Conservation (phyloP, 2,113 vertebrate species). For the Pogonocichla stellata region DNA sequence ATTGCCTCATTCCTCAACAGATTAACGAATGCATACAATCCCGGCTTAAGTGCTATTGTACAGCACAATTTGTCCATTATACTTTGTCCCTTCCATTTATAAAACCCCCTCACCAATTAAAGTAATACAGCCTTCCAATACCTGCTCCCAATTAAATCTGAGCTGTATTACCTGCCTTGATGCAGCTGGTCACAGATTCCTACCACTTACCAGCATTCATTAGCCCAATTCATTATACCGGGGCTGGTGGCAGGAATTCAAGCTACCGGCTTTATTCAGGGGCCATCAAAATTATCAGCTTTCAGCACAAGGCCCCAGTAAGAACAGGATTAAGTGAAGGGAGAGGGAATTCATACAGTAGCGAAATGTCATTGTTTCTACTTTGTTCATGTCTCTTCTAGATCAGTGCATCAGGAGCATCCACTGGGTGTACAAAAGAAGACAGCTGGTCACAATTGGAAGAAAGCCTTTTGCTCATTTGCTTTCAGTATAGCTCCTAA, state of each 20-base stretch:
- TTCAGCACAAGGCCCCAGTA: constrained; percentile 72
- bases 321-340: constrained; percentile 77
- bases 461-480: constrained; percentile 60
- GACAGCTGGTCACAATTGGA: constrained; percentile 59
- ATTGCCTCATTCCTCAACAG: constrained; percentile 99
- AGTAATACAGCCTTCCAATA: constrained; percentile 99
- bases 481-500: constrained; percentile 2
- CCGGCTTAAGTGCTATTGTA: constrained; percentile 97
- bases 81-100: constrained; percentile 98
- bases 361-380: constrained; percentile 76
- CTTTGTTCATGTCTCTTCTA: constrained; percentile 59
- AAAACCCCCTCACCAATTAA: constrained; percentile 96
- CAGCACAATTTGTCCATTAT: constrained; percentile 99
- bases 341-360: constrained; percentile 78
- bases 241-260: constrained; percentile 94
- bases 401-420: constrained; percentile 61
- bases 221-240: constrained; percentile 94
- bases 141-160: constrained; percentile 99
- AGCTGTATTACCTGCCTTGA: constrained; percentile 96
- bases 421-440: constrained; percentile 63
- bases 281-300: constrained; percentile 82
- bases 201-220: constrained; percentile 91
- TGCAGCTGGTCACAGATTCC: constrained; percentile 90
- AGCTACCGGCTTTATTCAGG: constrained; percentile 79
- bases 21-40: constrained; percentile 99